Base-by-base conservation (phyloP, 2,888 invertebrate species). In the Ophraella communa region DNA sequence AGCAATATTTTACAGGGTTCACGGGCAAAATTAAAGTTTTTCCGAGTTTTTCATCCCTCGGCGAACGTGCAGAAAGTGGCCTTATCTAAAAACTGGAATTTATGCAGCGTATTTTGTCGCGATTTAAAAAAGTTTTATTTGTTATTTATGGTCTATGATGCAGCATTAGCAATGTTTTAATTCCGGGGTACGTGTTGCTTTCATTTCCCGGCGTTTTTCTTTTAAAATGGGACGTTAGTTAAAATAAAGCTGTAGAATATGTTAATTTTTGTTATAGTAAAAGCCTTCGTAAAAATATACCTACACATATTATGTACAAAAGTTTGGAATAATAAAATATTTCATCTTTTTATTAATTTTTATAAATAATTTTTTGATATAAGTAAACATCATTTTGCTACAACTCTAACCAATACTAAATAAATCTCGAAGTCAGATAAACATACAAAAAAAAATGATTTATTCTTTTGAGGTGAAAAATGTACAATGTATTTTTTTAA, bases 1-100 rank as follows among this genome's bases (percentile, higher is more conserved):
- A 82, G 81, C 80, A 80, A 82, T 82, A 82, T 82, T 82, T 82
- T 79, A 82, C 80, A 73, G 72, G 74, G 75, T 73, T 72, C 67
- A 70, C 72, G 72, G 71, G 73, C 68, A 71, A 81, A 81, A 81
- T 81, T 81, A 82, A 82, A 81, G 80, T 82, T 82, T 80, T 79
- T 76, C 77, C 72, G 75, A 74, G 73, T 73, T 75, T 75, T 77
- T 73, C 73, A 69, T 73, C 68, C 73, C 68, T 52, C 47, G 71
- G 73, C 65, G 74, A 75, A 79, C 79, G 79, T 80, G 78, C 78
- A 79, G 80, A 79, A 80, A 79, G 78, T 69, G 77, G 74, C 80
- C 80, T 80, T 81, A 81, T 81, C 81, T 80, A 76, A 64, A 63
- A 62, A 58, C 57, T 51, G 44, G 55, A 67, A 69, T 65, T 81